These are phyloP conservation scores for Coptotermes formosanus DNA, from an alignment of 1,140 invertebrate species.

Conservation along the genomic window DNA sequence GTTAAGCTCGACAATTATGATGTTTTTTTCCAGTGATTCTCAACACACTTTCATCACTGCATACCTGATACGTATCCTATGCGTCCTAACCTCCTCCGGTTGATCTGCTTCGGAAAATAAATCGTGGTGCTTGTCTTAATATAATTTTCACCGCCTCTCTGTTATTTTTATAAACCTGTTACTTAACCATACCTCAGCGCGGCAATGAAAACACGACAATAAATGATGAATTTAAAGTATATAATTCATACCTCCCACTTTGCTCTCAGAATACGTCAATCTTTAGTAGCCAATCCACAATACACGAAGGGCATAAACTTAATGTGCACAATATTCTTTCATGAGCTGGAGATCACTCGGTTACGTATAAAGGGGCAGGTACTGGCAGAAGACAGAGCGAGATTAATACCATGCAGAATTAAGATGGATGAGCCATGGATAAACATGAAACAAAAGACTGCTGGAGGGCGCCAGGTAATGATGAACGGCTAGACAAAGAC, in stretches of 20 bases:
- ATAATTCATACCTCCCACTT: not conserved
- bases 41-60: too few relatives aligned
- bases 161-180: too few relatives aligned
- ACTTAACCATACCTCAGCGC: too few relatives aligned
- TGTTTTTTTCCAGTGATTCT: too few relatives aligned
- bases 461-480: slow-evolving; percentile 14
- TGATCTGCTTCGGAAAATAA: too few relatives aligned
- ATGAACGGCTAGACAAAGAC: not conserved
- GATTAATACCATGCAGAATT: slow-evolving; percentile 19
- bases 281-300: not conserved
- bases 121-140: too few relatives aligned
- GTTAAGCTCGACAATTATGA: too few relatives aligned
- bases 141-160: too few relatives aligned
- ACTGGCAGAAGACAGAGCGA: not conserved
- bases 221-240: not conserved
- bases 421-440: slow-evolving; percentile 14
- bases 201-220: too few relatives aligned
- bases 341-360: not conserved
- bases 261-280: not conserved
- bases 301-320: not conserved
- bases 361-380: not conserved
- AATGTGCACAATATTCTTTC: not conserved
- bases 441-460: slow-evolving; percentile 19
- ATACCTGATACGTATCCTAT: too few relatives aligned
- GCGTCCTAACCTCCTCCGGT: too few relatives aligned